Conservation (phyloP, 2,888 invertebrate genomes). For the Drosophila merina region DNA sequence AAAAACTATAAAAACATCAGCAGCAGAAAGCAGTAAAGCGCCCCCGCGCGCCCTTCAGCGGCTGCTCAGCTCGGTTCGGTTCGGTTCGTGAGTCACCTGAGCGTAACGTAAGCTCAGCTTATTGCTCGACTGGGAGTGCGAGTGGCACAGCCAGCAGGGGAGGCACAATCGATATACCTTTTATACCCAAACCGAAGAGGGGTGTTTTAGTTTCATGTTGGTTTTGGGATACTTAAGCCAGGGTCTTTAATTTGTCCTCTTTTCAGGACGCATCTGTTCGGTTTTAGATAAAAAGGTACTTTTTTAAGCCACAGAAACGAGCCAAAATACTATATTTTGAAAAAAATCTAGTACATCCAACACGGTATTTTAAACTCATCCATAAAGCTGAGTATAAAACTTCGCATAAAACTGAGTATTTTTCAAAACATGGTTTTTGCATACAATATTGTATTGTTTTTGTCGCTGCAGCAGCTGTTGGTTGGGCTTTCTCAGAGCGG, state of each 20-base stretch:
- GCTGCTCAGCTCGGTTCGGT: conserved; percentile 19
- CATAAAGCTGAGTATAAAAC: neutral
- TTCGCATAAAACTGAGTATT: neutral
- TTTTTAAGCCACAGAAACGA: neutral
- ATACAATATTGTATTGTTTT: conserved; percentile 22
- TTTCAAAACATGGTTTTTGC: neutral
- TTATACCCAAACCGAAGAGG: neutral
- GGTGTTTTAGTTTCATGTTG: neutral
- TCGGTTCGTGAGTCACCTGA: conserved; percentile 80
- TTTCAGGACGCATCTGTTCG: neutral
- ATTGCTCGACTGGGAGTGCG: conserved; percentile 52
- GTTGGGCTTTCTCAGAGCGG: conserved; percentile 17
- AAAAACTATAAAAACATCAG: conserved; percentile 14
- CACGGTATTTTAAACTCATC: neutral
- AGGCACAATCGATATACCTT: conserved; percentile 13
- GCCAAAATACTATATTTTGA: neutral
- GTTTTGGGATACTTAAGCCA: neutral
- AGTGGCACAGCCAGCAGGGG: conserved; percentile 7
- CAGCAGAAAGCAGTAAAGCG: conserved; percentile 42
- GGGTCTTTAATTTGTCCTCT: neutral
- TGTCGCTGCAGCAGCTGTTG: conserved; percentile 54
- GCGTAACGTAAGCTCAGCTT: conserved; percentile 80
- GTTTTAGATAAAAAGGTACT: neutral
- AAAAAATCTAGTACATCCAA: no score
- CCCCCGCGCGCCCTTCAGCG: conserved; percentile 57